A percentile compares a stretch with the other conserved stretches of the same genome.
Conservation (phyloP, 1,140 invertebrate genomes). For the Lordiphosa stackelbergi region DNA sequence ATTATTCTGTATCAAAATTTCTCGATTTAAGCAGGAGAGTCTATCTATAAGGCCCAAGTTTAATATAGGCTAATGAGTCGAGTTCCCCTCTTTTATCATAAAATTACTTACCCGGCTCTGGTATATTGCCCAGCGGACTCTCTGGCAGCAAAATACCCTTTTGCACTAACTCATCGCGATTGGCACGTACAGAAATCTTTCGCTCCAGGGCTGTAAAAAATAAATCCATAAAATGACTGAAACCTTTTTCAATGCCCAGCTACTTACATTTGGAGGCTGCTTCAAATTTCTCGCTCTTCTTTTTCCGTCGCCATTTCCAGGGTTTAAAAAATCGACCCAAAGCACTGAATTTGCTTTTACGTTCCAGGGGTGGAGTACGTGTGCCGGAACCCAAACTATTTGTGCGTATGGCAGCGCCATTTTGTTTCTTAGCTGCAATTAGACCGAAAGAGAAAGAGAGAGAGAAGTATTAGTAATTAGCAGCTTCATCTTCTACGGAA, state of each 20-base stretch:
- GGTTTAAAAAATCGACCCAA: constrained; percentile 97
- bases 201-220: constrained; percentile 90
- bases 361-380: constrained; percentile 88
- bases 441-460: constrained; percentile 19
- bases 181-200: constrained; percentile 97
- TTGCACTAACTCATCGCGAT: constrained; percentile 96
- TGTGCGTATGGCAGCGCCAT: constrained; percentile 90
- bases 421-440: constrained; percentile 93
- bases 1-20: no score
- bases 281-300: constrained; percentile 98
- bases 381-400: constrained; percentile 89
- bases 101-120: constrained; percentile 84
- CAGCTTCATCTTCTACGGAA: constrained; percentile 44
- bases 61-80: no score
- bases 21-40: no score
- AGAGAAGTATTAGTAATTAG: constrained; percentile 18
- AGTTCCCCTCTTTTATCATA: background rate
- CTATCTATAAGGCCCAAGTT: no score
- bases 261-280: constrained; percentile 94
- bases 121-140: constrained; percentile 88
- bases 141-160: constrained; percentile 96
- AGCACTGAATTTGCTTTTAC: constrained; percentile 95
- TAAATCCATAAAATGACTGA: background rate
- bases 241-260: background rate
- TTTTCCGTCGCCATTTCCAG: constrained; percentile 99